Percentiles rank a stretch among this genome's conserved stretches.
Evolutionary conservation across 64 coral and sea anemone species (phyloP).

Genomic region (Hydrozoanthus tunicans): DNA sequence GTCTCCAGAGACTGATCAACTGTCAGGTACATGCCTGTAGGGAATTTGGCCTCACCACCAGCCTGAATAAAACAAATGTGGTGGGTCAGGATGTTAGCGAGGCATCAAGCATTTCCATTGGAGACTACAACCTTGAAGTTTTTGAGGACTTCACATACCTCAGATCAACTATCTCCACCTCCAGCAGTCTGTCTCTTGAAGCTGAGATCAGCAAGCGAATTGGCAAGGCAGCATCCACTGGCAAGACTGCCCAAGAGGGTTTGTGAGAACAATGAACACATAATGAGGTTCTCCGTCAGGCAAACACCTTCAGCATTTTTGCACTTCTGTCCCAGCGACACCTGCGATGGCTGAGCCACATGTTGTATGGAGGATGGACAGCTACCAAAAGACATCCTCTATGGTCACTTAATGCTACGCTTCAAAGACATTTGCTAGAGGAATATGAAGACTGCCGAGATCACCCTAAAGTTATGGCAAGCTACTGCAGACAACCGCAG

Average conservation of each 20-base stretch:
- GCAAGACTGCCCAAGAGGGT: conserved; percentile 21
- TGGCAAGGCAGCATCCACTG: background rate
- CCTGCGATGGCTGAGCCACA: background rate
- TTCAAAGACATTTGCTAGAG: conserved; percentile 16
- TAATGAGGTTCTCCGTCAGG: background rate
- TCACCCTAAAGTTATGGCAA: background rate
- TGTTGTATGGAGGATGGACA: background rate
- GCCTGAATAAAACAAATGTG: conserved; percentile 21
- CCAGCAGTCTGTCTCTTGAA: background rate
- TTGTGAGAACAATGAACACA: conserved; percentile 6
- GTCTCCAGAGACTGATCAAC: conserved; percentile 21
- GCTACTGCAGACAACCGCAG: background rate
- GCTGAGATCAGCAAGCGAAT: conserved; percentile 2
- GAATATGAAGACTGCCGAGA: conserved; percentile 5
- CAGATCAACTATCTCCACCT: background rate
- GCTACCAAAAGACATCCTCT: conserved; percentile 26
- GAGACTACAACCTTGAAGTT: background rate
- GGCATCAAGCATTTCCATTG: background rate
- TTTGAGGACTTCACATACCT: background rate
- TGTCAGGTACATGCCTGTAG: background rate
- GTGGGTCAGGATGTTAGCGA: conserved; percentile 19
- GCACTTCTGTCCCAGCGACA: background rate
- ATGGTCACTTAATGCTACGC: conserved; percentile 2
- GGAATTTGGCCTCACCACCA: conserved; percentile 16
- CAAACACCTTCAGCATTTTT: background rate